A percentile compares a stretch with the other conserved stretches of the same genome.
phyloP scores from a whole-genome alignment of 2,113 vertebrate genomes.

The Syrmaticus mikado region DNA sequence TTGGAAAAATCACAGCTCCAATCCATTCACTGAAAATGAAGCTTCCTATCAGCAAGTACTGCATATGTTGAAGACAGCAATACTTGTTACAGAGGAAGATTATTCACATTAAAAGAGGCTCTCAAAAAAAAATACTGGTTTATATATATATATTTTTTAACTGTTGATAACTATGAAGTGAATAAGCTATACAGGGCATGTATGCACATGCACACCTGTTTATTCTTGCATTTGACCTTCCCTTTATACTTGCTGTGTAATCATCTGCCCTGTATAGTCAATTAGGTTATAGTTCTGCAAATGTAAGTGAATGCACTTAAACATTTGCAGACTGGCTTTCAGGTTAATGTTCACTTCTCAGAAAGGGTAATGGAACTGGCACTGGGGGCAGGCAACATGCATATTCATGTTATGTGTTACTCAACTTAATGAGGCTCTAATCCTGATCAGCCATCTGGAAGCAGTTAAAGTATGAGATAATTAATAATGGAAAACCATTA shows the following conservation, averaged over 20 bases:
- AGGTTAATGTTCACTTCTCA: not conserved
- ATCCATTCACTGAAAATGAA: not conserved
- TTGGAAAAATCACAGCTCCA: not conserved
- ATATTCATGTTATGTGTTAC: not conserved
- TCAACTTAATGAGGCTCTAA: conserved; percentile 33
- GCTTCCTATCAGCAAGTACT: not conserved
- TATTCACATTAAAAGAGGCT: not conserved
- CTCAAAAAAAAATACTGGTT: not conserved
- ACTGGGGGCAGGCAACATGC: not conserved
- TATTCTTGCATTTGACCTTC: not conserved
- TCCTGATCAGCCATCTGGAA: conserved; percentile 25
- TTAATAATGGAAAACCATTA: conserved; percentile 43
- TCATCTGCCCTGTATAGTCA: not conserved
- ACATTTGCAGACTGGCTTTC: not conserved
- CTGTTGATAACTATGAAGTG: not conserved
- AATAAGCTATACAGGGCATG: not conserved
- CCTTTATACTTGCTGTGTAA: not conserved
- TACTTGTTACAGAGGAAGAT: not conserved
- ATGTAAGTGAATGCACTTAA: not conserved
- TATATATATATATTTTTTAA: not conserved
- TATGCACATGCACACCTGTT: not conserved
- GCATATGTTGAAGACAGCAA: not conserved
- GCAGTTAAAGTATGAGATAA: conserved; percentile 26
- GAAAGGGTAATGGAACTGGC: conserved; percentile 20
- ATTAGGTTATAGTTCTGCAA: not conserved